Base-by-base conservation (phyloP, 1,140 invertebrate genomes). In the Trichonephila inaurata region DNA sequence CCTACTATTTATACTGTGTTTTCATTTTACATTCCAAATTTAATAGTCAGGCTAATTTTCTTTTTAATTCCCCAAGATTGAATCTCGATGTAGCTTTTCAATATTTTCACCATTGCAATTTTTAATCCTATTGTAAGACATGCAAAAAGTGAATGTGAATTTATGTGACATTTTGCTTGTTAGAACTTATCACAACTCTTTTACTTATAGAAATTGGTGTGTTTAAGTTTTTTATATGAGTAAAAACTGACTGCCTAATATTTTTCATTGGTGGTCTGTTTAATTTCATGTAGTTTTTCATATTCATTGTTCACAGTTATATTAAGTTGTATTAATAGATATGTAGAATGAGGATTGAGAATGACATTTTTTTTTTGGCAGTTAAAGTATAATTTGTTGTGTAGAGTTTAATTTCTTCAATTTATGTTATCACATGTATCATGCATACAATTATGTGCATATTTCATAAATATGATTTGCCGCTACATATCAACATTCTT, bases 31-130 rank as follows among this genome's bases (percentile, higher is more conserved):
- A 83, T 87, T 92, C 87, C 91, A 85, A 92, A 72, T 66, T 87
- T 60, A 87, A 77, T 72, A 87, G 60, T 83, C 83, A 87, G 83
- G 83, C 91, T 18, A 69, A 66, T 58, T 85, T 85, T 44, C 4
- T 81, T 87, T 40, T 87, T 21, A 87, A 87, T 87, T 92, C 91
- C 91, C 91, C 62, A 87, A 92, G 91, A 87, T 83, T 91, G 77
- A 92, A 92, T 85, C 82, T 62, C 21, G 62, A 82, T 87, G 81
- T 87, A 69, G 82, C 21, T 69, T 62, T 60, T 61, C 61, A 62
- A 81, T 81, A 61, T n/a, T 58, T 33, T 77, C 44, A 61, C n/a
- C 62, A 82, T 40, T 66, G 60, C 28, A 60, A 87, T 83, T 51
- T 85, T 83, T 85, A 64, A 58, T 87, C 33, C 61, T 66, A 72